phyloP scores from a whole-genome alignment of 2,797 vertebrate species.

The Acanthurus lineatus region DNA sequence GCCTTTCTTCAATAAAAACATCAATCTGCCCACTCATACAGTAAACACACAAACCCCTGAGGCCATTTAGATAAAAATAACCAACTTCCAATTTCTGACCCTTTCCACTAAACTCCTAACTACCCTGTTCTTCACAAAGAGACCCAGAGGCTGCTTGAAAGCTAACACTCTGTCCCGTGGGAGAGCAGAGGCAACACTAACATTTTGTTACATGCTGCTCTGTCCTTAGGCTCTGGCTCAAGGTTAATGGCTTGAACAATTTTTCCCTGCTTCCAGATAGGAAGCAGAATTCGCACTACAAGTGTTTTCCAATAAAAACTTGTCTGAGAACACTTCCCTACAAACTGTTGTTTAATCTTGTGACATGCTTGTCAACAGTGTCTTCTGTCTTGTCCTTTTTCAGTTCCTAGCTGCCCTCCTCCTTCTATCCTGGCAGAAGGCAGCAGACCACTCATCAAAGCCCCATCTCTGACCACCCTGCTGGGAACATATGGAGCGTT shows the following conservation, averaged over 20 bases:
- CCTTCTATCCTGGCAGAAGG: constrained; percentile 65
- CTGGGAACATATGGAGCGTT: constrained; percentile 78
- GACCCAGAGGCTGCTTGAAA: constrained; percentile 55
- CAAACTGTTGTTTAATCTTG: constrained; percentile 6
- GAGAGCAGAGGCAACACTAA: constrained; percentile 40
- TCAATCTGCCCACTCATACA: constrained; percentile 20
- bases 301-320: constrained; percentile 9
- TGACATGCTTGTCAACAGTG: constrained; percentile 27
- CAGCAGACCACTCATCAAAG: constrained; percentile 71
- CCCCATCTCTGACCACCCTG: constrained; percentile 69
- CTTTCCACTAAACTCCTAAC: constrained; percentile 58
- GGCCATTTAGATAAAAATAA: constrained; percentile 51
- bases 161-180: constrained; percentile 42
- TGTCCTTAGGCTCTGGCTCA: constrained; percentile 61
- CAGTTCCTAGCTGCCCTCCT: constrained; percentile 35
- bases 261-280: constrained; percentile 31
- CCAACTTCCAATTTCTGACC: constrained; percentile 44
- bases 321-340: neutral
- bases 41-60: constrained; percentile 17
- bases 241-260: constrained; percentile 71
- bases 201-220: constrained; percentile 58
- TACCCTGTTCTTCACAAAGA: constrained; percentile 36
- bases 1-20: constrained; percentile 42
- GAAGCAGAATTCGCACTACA: neutral
- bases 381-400: constrained; percentile 18